A percentile compares a stretch with the other conserved stretches of the same genome.
phyloP scores from a whole-genome alignment of 2,888 invertebrate genomes.

The Lasioglossum malachurum region DNA sequence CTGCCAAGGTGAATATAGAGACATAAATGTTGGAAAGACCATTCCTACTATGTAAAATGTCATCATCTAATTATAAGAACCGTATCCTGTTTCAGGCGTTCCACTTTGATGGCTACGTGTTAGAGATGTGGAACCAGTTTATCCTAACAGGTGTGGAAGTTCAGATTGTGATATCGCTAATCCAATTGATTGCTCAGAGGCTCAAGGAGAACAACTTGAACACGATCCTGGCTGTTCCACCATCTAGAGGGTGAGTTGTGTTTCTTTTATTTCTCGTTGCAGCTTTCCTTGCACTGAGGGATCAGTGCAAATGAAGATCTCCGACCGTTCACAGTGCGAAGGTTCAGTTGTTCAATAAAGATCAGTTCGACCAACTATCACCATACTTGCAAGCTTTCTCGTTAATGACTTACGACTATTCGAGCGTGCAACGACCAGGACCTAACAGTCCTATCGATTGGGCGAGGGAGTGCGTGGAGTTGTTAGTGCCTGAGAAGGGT shows the following conservation, averaged over 20 bases:
- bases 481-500: conserved; percentile 88
- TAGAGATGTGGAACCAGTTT: conserved; percentile 96
- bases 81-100: conserved; percentile 90
- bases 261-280: background rate
- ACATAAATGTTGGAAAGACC: conserved; percentile 87
- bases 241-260: conserved; percentile 87
- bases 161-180: conserved; percentile 87
- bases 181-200: conserved; percentile 88
- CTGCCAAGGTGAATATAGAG: conserved; percentile 79
- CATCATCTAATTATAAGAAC: background rate
- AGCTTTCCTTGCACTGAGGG: background rate
- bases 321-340: conserved; percentile 74
- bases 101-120: conserved; percentile 94
- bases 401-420: conserved; percentile 98
- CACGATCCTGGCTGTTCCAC: conserved; percentile 93
- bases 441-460: conserved; percentile 96
- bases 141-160: conserved; percentile 87
- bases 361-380: conserved; percentile 92
- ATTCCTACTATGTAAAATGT: background rate
- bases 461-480: conserved; percentile 91
- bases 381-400: conserved; percentile 94
- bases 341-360: conserved; percentile 89
- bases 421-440: conserved; percentile 92
- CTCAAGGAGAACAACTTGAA: conserved; percentile 85
- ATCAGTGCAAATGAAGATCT: background rate